These are phyloP conservation scores for Ridgeia piscesae DNA, from an alignment of 1,140 invertebrate genomes.

Conservation along the genomic window DNA sequence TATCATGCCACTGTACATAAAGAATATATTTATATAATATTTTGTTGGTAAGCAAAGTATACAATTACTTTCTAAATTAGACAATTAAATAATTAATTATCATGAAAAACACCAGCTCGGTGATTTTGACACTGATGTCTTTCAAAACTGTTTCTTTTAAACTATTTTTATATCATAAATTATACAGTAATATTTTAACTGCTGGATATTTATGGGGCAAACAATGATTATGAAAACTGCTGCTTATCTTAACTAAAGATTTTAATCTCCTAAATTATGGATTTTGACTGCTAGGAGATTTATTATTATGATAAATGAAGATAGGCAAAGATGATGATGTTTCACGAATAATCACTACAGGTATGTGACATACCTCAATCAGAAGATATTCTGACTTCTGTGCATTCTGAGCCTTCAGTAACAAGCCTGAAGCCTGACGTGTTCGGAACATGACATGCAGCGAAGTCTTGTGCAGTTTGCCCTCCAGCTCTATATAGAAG, in stretches of 20 bases:
- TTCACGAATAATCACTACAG: neutral
- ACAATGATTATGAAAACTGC: no score
- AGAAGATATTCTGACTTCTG: constrained; percentile 82
- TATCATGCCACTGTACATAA: no score
- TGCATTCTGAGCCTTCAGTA: constrained; percentile 75
- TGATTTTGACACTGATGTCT: neutral
- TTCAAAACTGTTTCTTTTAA: no score
- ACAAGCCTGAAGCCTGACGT: constrained; percentile 75
- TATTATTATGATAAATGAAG: no score
- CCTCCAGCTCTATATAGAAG: constrained; percentile 61
- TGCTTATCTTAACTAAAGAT: no score
- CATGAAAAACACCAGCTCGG: neutral
- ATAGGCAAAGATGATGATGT: no score
- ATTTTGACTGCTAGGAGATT: no score
- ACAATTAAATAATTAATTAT: neutral
- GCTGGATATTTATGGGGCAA: no score
- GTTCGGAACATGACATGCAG: constrained; percentile 91
- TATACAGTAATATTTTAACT: no score
- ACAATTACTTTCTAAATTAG: neutral
- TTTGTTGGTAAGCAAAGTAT: neutral
- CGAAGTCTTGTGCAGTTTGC: constrained; percentile 61
- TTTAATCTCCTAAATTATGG: no score
- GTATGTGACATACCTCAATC: constrained; percentile 74
- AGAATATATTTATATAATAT: no score
- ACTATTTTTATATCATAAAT: no score